These are phyloP conservation scores for Trochalopteron elliotii DNA, from an alignment of 2,113 vertebrate genomes.

Conservation along the genomic window DNA sequence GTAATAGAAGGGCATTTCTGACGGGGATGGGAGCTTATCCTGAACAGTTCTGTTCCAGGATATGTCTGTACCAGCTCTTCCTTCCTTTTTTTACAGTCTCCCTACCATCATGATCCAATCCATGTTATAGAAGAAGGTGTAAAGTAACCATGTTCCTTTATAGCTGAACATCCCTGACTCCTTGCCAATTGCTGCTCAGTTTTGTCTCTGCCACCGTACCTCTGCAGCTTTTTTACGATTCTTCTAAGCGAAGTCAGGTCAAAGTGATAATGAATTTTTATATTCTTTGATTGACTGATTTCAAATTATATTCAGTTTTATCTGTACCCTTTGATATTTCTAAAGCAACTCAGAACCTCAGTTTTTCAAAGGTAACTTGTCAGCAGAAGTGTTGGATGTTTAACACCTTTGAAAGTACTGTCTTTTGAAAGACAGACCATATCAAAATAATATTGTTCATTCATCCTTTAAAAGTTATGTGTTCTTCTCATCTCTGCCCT, in stretches of 20 bases:
- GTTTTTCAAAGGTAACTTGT: conserved; percentile 27
- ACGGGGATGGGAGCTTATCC: not conserved
- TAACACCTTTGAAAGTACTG: conserved; percentile 23
- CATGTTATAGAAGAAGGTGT: not conserved
- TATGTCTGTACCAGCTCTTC: not conserved
- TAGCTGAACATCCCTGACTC: not conserved
- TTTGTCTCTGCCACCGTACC: not conserved
- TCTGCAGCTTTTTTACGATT: not conserved
- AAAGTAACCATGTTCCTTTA: not conserved
- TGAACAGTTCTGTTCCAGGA: not conserved
- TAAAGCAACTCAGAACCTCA: not conserved
- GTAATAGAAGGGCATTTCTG: not conserved
- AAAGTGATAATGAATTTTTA: conserved; percentile 40
- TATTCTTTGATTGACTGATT: conserved; percentile 12
- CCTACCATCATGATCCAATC: not conserved
- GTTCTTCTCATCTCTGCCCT: not conserved
- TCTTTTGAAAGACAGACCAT: not conserved
- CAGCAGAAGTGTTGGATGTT: conserved; percentile 16
- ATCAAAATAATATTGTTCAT: conserved; percentile 34
- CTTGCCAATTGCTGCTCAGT: not conserved
- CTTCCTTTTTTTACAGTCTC: not conserved
- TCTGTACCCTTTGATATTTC: conserved; percentile 45
- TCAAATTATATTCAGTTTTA: conserved; percentile 34
- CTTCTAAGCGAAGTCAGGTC: not conserved
- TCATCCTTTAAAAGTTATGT: not conserved